A percentile compares a stretch with the other conserved stretches of the same genome.
Conservation (phyloP, 1,140 invertebrate species). For the Ips typographus region DNA sequence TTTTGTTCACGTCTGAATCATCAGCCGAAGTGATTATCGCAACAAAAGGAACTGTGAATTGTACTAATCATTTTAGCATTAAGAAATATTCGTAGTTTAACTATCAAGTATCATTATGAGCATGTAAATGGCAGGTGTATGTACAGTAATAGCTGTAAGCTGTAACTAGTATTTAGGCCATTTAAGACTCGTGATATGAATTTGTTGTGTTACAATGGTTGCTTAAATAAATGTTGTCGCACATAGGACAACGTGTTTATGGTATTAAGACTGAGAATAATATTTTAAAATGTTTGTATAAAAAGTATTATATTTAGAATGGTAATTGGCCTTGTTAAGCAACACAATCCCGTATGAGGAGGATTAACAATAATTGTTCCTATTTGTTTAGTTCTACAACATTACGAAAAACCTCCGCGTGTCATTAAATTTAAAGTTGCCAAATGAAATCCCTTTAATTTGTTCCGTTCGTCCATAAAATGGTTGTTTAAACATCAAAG, state of each 20-base stretch:
- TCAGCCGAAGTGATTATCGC: constrained; percentile 17
- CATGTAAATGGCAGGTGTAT: too few species aligned
- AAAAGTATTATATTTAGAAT: constrained; percentile 5
- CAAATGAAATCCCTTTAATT: background rate
- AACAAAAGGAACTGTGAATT: constrained; percentile 13
- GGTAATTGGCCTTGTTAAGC: constrained; percentile 2
- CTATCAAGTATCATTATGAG: background rate
- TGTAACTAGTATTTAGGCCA: too few species aligned
- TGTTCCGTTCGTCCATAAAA: background rate
- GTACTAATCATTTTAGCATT: constrained; percentile 15
- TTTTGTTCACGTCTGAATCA: constrained; percentile 20
- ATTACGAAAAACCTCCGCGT: constrained; percentile 1
- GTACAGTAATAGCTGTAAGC: too few species aligned
- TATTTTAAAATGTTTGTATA: constrained; percentile 9
- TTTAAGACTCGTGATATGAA: too few species aligned
- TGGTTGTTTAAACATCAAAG: background rate
- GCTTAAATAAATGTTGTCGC: too few species aligned
- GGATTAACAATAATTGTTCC: constrained; percentile 10
- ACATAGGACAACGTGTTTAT: background rate
- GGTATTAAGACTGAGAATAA: constrained; percentile 6
- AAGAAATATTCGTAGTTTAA: constrained; percentile 3
- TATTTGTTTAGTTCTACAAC: constrained; percentile 1
- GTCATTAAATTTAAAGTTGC: constrained; percentile 2
- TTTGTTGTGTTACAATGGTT: too few species aligned
- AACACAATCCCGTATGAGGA: constrained; percentile 2